A percentile compares a stretch with the other conserved stretches of the same genome.
phyloP scores from a whole-genome alignment of 2,113 vertebrate species.

The Hemiscyllium ocellatum region DNA sequence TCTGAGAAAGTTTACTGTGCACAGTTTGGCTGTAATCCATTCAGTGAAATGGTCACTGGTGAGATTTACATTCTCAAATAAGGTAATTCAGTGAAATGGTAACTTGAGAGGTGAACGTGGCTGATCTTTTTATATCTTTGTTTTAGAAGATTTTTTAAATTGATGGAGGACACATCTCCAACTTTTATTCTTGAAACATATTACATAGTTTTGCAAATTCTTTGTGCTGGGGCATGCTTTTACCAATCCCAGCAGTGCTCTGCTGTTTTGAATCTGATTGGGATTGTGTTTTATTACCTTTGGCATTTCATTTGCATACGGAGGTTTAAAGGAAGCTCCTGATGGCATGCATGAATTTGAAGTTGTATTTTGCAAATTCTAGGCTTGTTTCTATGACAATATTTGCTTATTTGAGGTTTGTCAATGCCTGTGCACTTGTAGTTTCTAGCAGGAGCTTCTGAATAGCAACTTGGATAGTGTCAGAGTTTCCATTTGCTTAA shows the following conservation, averaged over 20 bases:
- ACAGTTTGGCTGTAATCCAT: constrained; percentile 9
- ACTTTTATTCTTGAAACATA: neutral
- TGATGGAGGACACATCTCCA: neutral
- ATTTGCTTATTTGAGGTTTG: neutral
- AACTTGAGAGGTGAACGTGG: neutral
- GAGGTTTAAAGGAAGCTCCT: neutral
- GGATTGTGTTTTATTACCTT: neutral
- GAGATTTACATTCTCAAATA: neutral
- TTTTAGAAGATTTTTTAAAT: neutral
- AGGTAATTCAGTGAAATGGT: neutral
- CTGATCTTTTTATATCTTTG: neutral
- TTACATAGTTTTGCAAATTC: neutral
- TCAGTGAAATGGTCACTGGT: neutral
- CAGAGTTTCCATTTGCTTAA: neutral
- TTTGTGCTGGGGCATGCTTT: neutral
- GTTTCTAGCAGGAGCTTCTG: neutral
- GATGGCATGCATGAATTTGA: neutral
- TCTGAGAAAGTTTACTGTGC: constrained; percentile 21
- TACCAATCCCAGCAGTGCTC: neutral
- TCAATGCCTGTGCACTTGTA: neutral
- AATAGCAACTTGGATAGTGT: neutral
- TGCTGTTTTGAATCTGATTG: neutral
- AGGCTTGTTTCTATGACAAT: neutral
- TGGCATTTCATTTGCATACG: neutral
- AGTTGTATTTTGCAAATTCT: neutral